Percentiles rank a stretch among this genome's conserved stretches.
phyloP scores from a whole-genome alignment of 2,888 invertebrate genomes.

The Xanthia togata region DNA sequence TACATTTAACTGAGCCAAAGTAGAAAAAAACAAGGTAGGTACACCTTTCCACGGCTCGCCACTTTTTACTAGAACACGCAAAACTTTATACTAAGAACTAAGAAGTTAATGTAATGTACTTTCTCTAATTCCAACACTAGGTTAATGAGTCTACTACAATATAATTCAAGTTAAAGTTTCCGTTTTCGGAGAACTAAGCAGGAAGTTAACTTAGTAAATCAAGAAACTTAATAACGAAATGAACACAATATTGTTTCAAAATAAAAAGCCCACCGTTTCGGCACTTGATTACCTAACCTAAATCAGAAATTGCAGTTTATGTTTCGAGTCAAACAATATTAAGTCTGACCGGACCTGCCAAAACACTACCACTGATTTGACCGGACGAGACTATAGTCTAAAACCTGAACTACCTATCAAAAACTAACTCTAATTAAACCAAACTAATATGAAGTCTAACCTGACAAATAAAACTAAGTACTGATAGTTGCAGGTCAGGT shows the following conservation, averaged over 20 bases:
- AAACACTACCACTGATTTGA: neutral
- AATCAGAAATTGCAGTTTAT: neutral
- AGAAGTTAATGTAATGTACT: slow-evolving; percentile 37
- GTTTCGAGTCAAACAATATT: neutral
- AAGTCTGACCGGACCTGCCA: neutral
- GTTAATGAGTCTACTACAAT: slow-evolving; percentile 12
- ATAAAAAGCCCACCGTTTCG: neutral
- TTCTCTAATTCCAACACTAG: slow-evolving; percentile 36
- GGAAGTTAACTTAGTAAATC: neutral
- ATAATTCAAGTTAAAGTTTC: neutral
- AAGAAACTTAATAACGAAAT: neutral
- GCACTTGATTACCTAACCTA: neutral
- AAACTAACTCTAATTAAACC: slow-evolving; percentile 2
- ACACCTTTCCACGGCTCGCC: slow-evolving; percentile 3
- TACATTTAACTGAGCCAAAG: slow-evolving; percentile 19
- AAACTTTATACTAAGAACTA: slow-evolving; percentile 12
- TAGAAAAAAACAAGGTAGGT: slow-evolving; percentile 11
- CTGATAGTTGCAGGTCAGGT: slow-evolving; percentile 7
- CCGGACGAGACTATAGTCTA: neutral
- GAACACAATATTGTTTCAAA: neutral
- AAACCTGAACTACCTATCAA: neutral
- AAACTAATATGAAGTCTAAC: neutral
- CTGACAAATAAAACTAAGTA: neutral
- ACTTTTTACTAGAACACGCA: slow-evolving; percentile 1
- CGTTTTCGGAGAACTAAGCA: slow-evolving; percentile 3